These are phyloP conservation scores for Platypus cylindrus DNA, from an alignment of 2,888 invertebrate genomes.

Conservation along the genomic window DNA sequence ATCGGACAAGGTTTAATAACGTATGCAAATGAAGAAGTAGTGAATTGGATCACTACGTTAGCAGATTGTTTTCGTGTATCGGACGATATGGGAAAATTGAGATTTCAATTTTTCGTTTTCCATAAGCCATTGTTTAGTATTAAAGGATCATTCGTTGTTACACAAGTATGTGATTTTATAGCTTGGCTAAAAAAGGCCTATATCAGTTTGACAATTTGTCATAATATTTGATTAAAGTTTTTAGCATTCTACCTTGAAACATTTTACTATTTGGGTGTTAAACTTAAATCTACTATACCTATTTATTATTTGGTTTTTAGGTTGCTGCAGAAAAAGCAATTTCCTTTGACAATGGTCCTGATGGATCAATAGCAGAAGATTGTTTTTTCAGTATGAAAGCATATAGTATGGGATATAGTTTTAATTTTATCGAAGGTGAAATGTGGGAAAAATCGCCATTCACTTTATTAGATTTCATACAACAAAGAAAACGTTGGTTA, in stretches of 20 bases:
- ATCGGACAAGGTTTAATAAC: constrained; percentile 91
- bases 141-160: constrained; percentile 97
- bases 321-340: constrained; percentile 57
- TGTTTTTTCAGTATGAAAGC: constrained; percentile 96
- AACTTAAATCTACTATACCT: too few species aligned
- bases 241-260: constrained; percentile 3
- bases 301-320: constrained; percentile 9
- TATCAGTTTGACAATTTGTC: too few species aligned
- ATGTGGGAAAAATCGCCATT: constrained; percentile 99
- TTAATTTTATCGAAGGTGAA: constrained; percentile 94
- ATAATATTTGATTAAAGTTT: constrained; percentile 5
- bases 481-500: constrained; percentile 93
- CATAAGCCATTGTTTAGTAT: constrained; percentile 93
- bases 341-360: constrained; percentile 90
- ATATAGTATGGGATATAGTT: constrained; percentile 76
- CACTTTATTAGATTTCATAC: constrained; percentile 86
- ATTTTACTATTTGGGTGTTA: too few species aligned
- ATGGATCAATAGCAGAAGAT: constrained; percentile 94
- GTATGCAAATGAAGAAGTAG: constrained; percentile 91
- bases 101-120: constrained; percentile 84
- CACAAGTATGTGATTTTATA: constrained; percentile 83
- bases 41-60: constrained; percentile 93
- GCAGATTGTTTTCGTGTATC: constrained; percentile 93
- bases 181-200: too few species aligned
- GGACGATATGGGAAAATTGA: constrained; percentile 94